phyloP scores from a whole-genome alignment of 1,140 invertebrate species.

The Drosophila mauritiana region DNA sequence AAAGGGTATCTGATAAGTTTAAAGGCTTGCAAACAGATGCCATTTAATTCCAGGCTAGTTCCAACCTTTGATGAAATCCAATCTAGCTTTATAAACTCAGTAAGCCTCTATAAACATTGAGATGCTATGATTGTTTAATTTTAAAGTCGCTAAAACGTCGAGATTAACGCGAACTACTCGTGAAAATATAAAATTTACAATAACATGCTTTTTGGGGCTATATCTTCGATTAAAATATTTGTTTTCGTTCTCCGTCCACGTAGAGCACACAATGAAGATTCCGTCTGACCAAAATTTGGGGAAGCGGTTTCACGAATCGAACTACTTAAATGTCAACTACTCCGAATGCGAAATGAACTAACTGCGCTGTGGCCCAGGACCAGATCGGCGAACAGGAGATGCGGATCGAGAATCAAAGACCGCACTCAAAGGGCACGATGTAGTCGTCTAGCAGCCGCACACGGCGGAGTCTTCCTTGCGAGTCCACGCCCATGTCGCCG shows the following conservation, averaged over 20 bases:
- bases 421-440: slow-evolving; percentile 57
- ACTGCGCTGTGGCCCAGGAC: not conserved
- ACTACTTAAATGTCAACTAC: not conserved
- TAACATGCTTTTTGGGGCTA: not conserved
- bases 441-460: slow-evolving; percentile 67
- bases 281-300: slow-evolving; percentile 14
- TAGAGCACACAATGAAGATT: not conserved
- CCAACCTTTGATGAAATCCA: too few species aligned
- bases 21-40: too few species aligned
- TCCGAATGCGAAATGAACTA: not conserved
- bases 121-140: not conserved
- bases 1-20: too few species aligned
- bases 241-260: not conserved
- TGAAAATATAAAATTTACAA: not conserved
- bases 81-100: not conserved
- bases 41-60: too few species aligned
- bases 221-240: not conserved
- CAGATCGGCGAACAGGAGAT: not conserved
- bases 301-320: not conserved
- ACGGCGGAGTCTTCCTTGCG: slow-evolving; percentile 41
- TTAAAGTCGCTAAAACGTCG: not conserved
- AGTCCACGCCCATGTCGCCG: slow-evolving; percentile 46
- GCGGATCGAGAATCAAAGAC: slow-evolving; percentile 14
- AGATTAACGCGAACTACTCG: not conserved
- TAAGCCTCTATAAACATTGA: not conserved